Percentiles rank a stretch among this genome's conserved stretches.
Evolutionary conservation across 2,797 vertebrate species (phyloP).

Genomic region (Characodon lateralis): DNA sequence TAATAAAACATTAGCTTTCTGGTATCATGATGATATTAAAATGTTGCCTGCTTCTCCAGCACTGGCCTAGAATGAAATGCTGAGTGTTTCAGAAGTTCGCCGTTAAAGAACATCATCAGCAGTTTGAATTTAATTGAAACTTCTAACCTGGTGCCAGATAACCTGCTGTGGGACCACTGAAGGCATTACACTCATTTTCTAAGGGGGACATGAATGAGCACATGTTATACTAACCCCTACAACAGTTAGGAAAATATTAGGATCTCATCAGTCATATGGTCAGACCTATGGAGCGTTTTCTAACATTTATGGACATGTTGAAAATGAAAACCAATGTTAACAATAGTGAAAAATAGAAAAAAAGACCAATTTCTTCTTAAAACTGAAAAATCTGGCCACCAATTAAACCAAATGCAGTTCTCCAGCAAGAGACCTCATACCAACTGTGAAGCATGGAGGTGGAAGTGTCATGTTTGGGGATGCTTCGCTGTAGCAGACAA

Average conservation of each 20-base stretch:
- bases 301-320: background rate
- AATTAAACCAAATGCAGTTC: background rate
- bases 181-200: background rate
- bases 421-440: background rate
- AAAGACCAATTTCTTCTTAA: background rate
- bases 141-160: slow-evolving; percentile 5
- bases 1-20: slow-evolving; percentile 5
- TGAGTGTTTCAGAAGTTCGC: slow-evolving; percentile 1
- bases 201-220: background rate
- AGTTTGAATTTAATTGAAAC: slow-evolving; percentile 32
- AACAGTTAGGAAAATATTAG: background rate
- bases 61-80: background rate
- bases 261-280: background rate
- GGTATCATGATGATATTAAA: background rate
- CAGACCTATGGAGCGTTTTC: background rate
- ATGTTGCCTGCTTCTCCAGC: slow-evolving; percentile 2
- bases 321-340: no score
- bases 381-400: no score
- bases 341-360: background rate
- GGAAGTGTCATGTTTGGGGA: background rate
- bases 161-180: background rate
- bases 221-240: background rate
- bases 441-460: background rate
- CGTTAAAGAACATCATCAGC: slow-evolving; percentile 7
- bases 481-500: background rate